These are phyloP conservation scores for Sebastes schlegelii DNA, from an alignment of 2,113 vertebrate species.

Conservation along the genomic window DNA sequence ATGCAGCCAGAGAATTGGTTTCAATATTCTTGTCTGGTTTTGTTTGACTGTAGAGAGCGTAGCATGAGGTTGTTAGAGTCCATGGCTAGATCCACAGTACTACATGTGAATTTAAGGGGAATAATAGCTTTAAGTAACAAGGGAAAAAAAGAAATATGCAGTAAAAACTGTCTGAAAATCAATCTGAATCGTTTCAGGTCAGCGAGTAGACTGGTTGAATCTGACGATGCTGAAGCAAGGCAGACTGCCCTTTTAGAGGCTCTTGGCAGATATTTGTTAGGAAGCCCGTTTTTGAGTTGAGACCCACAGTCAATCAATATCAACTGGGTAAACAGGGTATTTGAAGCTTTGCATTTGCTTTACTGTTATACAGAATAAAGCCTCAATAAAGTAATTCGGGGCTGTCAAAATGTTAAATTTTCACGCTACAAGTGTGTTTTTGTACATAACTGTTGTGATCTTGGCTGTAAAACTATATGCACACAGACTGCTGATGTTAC, in stretches of 20 bases:
- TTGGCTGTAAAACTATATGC: not conserved
- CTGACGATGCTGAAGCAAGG: not conserved
- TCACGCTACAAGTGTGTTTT: not conserved
- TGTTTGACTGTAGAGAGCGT: not conserved
- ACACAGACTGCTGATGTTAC: not conserved
- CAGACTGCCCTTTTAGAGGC: not conserved
- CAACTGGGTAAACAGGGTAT: constrained; percentile 8
- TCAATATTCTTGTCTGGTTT: not conserved
- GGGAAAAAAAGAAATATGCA: not conserved
- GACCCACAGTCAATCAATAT: constrained; percentile 41
- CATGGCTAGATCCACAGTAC: not conserved
- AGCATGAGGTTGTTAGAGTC: not conserved
- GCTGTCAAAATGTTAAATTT: constrained; percentile 7
- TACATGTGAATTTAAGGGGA: not conserved
- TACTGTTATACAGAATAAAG: not conserved
- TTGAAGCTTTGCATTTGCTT: constrained; percentile 10
- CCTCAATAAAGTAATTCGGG: not conserved
- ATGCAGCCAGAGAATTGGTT: not conserved
- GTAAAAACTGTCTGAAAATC: constrained; percentile 36
- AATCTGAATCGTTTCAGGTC: constrained; percentile 15
- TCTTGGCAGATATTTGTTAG: constrained; percentile 22
- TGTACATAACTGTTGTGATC: not conserved
- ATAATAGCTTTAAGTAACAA: constrained; percentile 19
- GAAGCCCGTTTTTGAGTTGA: constrained; percentile 13
- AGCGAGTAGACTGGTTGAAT: constrained; percentile 1